Conservation (phyloP, 2,113 vertebrate genomes). For the Clarias magur region DNA sequence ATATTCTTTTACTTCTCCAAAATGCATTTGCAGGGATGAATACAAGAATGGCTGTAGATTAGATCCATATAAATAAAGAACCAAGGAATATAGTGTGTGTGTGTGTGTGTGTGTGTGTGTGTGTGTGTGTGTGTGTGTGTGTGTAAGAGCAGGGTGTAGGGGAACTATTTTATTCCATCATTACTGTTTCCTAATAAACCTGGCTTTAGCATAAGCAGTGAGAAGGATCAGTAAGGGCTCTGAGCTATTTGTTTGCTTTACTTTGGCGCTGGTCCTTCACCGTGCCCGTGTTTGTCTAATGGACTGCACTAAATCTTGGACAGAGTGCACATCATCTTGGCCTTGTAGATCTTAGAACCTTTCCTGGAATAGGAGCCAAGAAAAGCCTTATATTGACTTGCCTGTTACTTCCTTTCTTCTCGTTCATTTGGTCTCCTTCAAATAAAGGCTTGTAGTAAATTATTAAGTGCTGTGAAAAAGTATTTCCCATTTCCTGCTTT, state of each 20-base stretch:
- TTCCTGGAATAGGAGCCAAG: neutral
- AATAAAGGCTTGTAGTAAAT: neutral
- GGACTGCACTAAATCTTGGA: conserved; percentile 17
- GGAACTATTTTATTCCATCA: neutral
- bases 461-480: no score
- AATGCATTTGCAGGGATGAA: neutral
- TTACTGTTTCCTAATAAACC: neutral
- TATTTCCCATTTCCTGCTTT: no score
- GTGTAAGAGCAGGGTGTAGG: neutral
- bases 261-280: conserved; percentile 16
- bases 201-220: neutral
- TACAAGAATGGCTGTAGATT: neutral
- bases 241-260: neutral
- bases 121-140: neutral
- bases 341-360: neutral
- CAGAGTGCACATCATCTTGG: neutral
- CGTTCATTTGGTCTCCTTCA: neutral
- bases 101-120: neutral
- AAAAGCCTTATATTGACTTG: neutral
- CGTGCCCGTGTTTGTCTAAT: conserved; percentile 18
- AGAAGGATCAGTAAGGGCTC: neutral
- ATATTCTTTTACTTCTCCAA: neutral
- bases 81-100: neutral
- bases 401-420: neutral
- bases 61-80: neutral